Evolutionary conservation across 2,797 vertebrate genomes (phyloP).

Genomic region (Enteromius anoplus): DNA sequence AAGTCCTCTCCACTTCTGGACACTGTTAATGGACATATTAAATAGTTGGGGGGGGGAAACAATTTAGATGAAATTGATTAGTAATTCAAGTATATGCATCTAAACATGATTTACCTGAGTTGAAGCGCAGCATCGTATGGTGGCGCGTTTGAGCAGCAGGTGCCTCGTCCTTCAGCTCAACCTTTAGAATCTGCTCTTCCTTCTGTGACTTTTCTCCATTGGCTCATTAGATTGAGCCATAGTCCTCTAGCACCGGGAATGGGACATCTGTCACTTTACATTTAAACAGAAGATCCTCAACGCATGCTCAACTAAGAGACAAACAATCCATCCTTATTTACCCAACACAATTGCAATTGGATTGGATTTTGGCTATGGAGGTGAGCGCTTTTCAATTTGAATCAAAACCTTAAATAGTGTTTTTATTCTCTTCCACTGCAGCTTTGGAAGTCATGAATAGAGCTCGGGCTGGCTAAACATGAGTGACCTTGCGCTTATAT

Average conservation of each 20-base stretch:
- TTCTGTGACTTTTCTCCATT: conserved; percentile 65
- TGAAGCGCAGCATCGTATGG: not conserved
- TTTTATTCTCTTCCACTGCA: conserved; percentile 49
- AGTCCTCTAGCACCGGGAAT: conserved; percentile 60
- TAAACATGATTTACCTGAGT: not conserved
- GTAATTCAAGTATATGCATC: not conserved
- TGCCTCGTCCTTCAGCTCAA: conserved; percentile 61
- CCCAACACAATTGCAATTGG: conserved; percentile 74
- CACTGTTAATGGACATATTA: not conserved
- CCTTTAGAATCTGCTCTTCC: conserved; percentile 60
- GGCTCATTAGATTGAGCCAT: conserved; percentile 62
- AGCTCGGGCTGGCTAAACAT: conserved; percentile 33
- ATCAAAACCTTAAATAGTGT: conserved; percentile 71
- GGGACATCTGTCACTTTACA: conserved; percentile 76
- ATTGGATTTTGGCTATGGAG: conserved; percentile 76
- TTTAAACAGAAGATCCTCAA: conserved; percentile 71
- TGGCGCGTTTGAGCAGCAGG: not conserved
- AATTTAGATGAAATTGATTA: not conserved
- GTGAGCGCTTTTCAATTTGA: conserved; percentile 73
- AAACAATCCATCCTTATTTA: conserved; percentile 81
- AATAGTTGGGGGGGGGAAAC: not conserved
- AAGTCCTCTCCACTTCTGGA: not conserved
- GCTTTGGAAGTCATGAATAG: conserved; percentile 50
- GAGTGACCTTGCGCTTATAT: conserved; percentile 56
- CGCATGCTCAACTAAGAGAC: conserved; percentile 70